Percentiles rank a stretch among this genome's conserved stretches.
These are phyloP conservation scores for Drepanosiphum platanoidis DNA, from an alignment of 2,888 invertebrate species.

Conservation along the genomic window DNA sequence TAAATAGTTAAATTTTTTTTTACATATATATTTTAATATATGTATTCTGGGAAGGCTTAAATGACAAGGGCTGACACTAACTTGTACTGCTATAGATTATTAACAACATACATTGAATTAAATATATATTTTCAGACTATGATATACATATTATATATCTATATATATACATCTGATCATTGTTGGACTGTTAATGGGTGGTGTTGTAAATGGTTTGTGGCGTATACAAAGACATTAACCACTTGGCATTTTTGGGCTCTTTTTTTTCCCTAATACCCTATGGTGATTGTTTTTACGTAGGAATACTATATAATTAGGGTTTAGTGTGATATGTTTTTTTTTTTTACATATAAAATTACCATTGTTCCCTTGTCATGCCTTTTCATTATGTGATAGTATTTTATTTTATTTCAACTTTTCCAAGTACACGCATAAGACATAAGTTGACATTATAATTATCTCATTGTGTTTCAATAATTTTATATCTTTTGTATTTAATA, in stretches of 20 bases:
- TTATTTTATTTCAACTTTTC: slow-evolving; percentile 59
- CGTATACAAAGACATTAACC: background rate
- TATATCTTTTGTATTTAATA: slow-evolving; percentile 59
- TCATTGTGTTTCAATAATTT: slow-evolving; percentile 51
- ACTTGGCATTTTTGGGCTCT: background rate
- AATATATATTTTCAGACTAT: slow-evolving; percentile 26
- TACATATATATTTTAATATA: slow-evolving; percentile 36
- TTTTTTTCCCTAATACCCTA: slow-evolving; percentile 8
- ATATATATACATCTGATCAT: background rate
- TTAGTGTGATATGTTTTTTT: background rate
- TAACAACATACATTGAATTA: slow-evolving; percentile 18
- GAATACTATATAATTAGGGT: slow-evolving; percentile 19
- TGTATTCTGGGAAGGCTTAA: slow-evolving; percentile 50
- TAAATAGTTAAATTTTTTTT: slow-evolving; percentile 53
- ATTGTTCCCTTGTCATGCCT: slow-evolving; percentile 59
- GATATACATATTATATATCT: no score
- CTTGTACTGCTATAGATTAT: slow-evolving; percentile 19
- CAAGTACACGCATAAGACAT: slow-evolving; percentile 57
- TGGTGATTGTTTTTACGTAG: slow-evolving; percentile 19
- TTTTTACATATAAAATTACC: background rate
- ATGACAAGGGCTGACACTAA: slow-evolving; percentile 52
- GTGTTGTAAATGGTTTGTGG: slow-evolving; percentile 40
- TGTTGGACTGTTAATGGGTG: slow-evolving; percentile 27
- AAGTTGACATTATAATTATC: slow-evolving; percentile 51
- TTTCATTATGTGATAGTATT: slow-evolving; percentile 58